Conservation (phyloP, 2,797 vertebrate genomes). For the Sebastolobus altivelis region DNA sequence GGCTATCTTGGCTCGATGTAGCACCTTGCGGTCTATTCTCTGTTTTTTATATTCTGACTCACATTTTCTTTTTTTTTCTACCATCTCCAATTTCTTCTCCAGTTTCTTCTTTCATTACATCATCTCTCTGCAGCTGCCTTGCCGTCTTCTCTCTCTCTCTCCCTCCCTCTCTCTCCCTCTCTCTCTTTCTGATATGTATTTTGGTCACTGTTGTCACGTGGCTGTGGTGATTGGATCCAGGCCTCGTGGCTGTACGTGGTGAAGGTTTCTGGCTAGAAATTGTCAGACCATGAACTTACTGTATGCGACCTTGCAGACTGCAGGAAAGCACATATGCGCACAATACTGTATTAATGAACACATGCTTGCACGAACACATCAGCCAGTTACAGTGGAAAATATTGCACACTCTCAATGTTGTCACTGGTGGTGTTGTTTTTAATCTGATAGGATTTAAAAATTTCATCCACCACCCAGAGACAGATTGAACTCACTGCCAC, state of each 20-base stretch:
- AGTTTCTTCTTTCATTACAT: constrained; percentile 60
- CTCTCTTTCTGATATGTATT: constrained; percentile 59
- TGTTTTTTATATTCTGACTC: constrained; percentile 52
- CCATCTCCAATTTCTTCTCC: constrained; percentile 37
- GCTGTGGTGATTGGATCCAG: constrained; percentile 81
- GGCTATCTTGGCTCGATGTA: constrained; percentile 14
- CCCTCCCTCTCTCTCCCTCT: background rate
- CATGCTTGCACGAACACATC: constrained; percentile 21
- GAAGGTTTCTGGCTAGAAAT: constrained; percentile 63
- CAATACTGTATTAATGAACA: background rate
- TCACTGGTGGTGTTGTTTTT: constrained; percentile 45
- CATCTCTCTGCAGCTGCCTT: constrained; percentile 66
- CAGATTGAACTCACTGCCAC: constrained; percentile 39
- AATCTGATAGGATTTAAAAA: constrained; percentile 53
- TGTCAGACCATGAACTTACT: constrained; percentile 71
- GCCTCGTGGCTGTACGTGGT: constrained; percentile 60
- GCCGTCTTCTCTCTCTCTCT: constrained; percentile 5
- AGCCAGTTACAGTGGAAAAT: constrained; percentile 49
- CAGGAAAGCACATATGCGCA: constrained; percentile 12
- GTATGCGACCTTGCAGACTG: constrained; percentile 56
- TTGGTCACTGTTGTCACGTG: constrained; percentile 79
- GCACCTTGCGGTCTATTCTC: constrained; percentile 25
- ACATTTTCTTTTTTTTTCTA: constrained; percentile 29
- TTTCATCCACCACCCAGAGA: constrained; percentile 41
- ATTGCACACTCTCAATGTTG: constrained; percentile 22